Evolutionary conservation across 30 jellyfish, hydroid and myxozoan genomes (phyloP).

Genomic region (Chrysaora quinquecirrha): DNA sequence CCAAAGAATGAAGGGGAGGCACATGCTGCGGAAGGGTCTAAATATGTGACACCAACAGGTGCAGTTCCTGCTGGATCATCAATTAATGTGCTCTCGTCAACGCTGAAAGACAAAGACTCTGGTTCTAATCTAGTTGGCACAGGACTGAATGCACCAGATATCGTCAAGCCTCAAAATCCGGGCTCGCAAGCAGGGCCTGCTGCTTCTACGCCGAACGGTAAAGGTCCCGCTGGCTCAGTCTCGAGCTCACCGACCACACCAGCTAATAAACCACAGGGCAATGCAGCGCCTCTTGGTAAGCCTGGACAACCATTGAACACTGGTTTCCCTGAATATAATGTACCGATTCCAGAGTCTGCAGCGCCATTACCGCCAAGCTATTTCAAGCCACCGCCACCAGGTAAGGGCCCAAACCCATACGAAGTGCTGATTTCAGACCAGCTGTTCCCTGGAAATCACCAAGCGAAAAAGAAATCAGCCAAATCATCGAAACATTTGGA

Average conservation of each 20-base stretch:
- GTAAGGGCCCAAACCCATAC: conserved; percentile 85
- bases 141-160: conserved; percentile 57
- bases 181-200: conserved; percentile 71
- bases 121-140: conserved; percentile 57
- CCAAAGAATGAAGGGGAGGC: conserved; percentile 50
- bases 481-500: conserved; percentile 2
- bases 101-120: conserved; percentile 41
- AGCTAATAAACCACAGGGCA: conserved; percentile 28
- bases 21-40: conserved; percentile 57
- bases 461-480: conserved; percentile 48
- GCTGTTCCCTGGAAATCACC: conserved; percentile 76
- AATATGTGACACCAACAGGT: conserved; percentile 77
- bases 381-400: conserved; percentile 86
- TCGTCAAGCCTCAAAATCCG: conserved; percentile 30
- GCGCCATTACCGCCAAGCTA: conserved; percentile 80
- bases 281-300: conserved; percentile 24
- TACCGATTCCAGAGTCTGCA: conserved; percentile 78
- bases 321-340: conserved; percentile 77
- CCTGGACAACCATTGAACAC: conserved; percentile 52
- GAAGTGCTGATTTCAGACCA: conserved; percentile 88
- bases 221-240: conserved; percentile 85
- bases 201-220: conserved; percentile 82
- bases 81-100: conserved; percentile 70
- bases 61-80: conserved; percentile 87
- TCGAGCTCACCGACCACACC: conserved; percentile 70